Evolutionary conservation across 2,797 vertebrate species (phyloP), one percentile per base, ranked within the genome.

Genomic region (Numenius phaeopus): DNA sequence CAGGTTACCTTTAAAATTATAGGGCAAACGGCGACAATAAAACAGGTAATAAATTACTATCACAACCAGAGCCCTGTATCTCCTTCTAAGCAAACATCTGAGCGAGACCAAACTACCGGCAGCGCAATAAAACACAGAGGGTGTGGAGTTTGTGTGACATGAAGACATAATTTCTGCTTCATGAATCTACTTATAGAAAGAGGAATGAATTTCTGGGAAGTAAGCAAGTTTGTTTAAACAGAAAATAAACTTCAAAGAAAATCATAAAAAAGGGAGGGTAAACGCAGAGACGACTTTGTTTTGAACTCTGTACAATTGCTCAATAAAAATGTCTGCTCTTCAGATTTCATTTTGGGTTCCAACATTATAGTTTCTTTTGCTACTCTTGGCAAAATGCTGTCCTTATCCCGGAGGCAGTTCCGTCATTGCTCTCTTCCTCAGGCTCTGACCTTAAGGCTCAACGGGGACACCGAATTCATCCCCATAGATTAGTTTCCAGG

Each of bases 131-230:
- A 97, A 95, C 86, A 93, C 37, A n/a, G 83, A 93, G 72, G 93
- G 77, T 94, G 82, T 96, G 96, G 95, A 94, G 90, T 93, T 89
- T 93, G 87, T 94, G 85, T 64, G 87, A 94, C 64, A 72, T 34
- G 15, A 66, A 73, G 75, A 79, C 78, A 52, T 77, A 58, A 93
- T 91, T 97, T 97, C 95, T 96, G 86, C 83, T 96, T 95, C 75
- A 65, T 67, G 32, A 88, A 83, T 73, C 91, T 91, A 92, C 96
- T 96, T 94, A 93, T 7, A 97, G 97, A 98, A 98, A 98, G 97
- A 96, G 96, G 95, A 97, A 98, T 96, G 54, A 47, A 84, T 78
- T 98, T 97, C 95, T 96, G 90, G 95, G 95, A 94, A 83, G 87
- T 92, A 97, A 97, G 91, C 90, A 97, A 86, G 89, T 97, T 95